Percentiles rank a stretch among this genome's conserved stretches.
Evolutionary conservation across 2,113 vertebrate genomes (phyloP).

Genomic region (pig (Sus scrofa)): T2T-Sscrofa CM000812.6:59450001-59450500

Average conservation of each 20-base stretch:
- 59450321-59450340: background rate
- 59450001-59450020: slow-evolving; percentile 6
- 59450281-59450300: background rate
- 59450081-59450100: background rate
- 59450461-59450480: background rate
- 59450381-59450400: background rate
- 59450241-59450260: background rate
- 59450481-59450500: rapidly evolving
- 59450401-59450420: background rate
- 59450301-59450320: background rate
- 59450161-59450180: background rate
- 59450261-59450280: background rate
- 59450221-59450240: background rate
- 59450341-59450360: background rate
- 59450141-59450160: background rate
- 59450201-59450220: background rate
- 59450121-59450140: background rate
- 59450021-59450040: background rate
- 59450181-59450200: background rate
- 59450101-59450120: background rate
- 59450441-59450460: background rate
- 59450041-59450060: background rate
- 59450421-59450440: background rate
- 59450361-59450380: background rate
- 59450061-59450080: slow-evolving; percentile 4